phyloP scores from a whole-genome alignment of 2,113 vertebrate genomes.

The sheep (Ovis aries) region ARS-UI_Ramb_v3.0 NC_056076.1:10883501-10884000 shows the following conservation, averaged over 20 bases:
- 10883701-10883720: not conserved
- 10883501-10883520: not conserved
- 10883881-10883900: slow-evolving; percentile 24
- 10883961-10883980: slow-evolving; percentile 72
- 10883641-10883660: not conserved
- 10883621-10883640: not conserved
- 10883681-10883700: not conserved
- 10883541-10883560: not conserved
- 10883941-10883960: slow-evolving; percentile 78
- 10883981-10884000: slow-evolving; percentile 78
- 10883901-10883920: slow-evolving; percentile 62
- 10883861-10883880: slow-evolving; percentile 58
- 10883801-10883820: slow-evolving; percentile 21
- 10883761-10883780: not conserved
- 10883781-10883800: not conserved
- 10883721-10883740: not conserved
- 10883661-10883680: not conserved
- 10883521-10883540: not conserved
- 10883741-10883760: not conserved
- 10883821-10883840: slow-evolving; percentile 46
- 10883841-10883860: slow-evolving; percentile 62
- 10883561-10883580: not conserved
- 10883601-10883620: not conserved
- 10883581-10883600: not conserved
- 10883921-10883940: slow-evolving; percentile 72